Conservation (phyloP, 2,797 vertebrate species). For the Catamblyrhynchus diadema region DNA sequence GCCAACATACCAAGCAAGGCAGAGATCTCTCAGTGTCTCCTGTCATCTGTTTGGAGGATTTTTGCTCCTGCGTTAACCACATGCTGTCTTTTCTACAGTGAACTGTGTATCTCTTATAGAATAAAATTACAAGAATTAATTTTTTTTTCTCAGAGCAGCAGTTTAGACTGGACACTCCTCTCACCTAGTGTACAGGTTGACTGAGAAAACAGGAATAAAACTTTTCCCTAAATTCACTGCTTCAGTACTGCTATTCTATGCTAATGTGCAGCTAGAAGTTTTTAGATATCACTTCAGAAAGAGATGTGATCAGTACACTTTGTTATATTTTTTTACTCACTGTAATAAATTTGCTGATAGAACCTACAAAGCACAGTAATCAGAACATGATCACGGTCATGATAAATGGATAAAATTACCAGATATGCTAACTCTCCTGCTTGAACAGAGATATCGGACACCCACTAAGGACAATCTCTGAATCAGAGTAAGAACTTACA, state of each 20-base stretch:
- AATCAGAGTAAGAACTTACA: slow-evolving; percentile 31
- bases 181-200: not conserved
- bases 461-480: not conserved
- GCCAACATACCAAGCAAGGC: not conserved
- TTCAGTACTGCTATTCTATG: not conserved
- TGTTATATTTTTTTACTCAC: not conserved
- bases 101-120: not conserved
- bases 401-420: not conserved
- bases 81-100: not conserved
- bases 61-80: not conserved
- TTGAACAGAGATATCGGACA: not conserved
- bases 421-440: not conserved
- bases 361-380: not conserved
- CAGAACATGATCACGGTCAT: not conserved
- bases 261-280: not conserved
- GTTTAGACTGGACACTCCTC: not conserved
- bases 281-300: not conserved
- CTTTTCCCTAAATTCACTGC: not conserved
- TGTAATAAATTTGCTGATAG: not conserved
- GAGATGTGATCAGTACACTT: not conserved
- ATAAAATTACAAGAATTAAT: not conserved
- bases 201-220: not conserved
- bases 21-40: not conserved
- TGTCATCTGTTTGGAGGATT: not conserved
- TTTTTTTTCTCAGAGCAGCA: not conserved